A percentile compares a stretch with the other conserved stretches of the same genome.
Evolutionary conservation across 2,888 invertebrate genomes (phyloP).

Genomic region (Nesidiocoris tenuis): DNA sequence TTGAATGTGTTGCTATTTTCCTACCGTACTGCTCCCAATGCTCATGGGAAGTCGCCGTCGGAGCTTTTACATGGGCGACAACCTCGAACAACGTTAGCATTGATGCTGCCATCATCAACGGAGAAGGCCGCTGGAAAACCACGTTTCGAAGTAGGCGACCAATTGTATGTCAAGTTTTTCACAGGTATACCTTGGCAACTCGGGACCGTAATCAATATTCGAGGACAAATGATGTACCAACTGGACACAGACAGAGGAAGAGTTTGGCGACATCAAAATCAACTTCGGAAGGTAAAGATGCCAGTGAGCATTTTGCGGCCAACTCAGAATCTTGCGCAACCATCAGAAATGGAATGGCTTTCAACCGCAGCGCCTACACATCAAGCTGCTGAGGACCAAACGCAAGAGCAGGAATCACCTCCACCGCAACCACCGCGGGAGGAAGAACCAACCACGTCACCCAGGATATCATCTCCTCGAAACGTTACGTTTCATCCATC

Average conservation of each 20-base stretch:
- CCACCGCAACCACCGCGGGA: no score
- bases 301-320: no score
- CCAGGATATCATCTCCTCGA: background rate
- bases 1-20: background rate
- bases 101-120: background rate
- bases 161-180: background rate
- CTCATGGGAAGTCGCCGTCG: background rate
- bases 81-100: background rate
- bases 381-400: no score
- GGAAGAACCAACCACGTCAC: no score
- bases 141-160: background rate
- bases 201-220: background rate
- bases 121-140: background rate
- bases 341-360: no score
- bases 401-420: no score
- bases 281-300: background rate
- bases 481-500: background rate
- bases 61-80: constrained; percentile 9
- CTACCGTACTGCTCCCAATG: background rate
- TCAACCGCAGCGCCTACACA: no score
- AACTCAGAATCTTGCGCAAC: no score
- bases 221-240: background rate
- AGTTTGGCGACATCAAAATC: background rate
- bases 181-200: background rate
- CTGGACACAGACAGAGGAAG: background rate